Base-by-base conservation (phyloP, 1,140 invertebrate genomes). In the Reticulitermes speratus region DNA sequence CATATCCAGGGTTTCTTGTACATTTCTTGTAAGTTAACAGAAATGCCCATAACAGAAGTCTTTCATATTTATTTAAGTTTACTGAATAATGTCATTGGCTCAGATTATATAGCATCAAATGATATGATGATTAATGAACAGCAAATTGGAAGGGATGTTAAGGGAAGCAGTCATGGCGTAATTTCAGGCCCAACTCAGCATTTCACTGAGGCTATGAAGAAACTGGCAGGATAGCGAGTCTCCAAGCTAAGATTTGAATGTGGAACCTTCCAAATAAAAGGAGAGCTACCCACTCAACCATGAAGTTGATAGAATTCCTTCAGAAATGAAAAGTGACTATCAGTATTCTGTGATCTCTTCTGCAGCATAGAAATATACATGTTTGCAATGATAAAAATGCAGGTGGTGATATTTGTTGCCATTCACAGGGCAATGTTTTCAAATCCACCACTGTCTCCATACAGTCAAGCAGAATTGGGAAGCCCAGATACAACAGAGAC, bases 341-440 rank as follows among this genome's bases (percentile, higher is more conserved):
- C 45, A 16, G 9, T 48, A 16, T 83, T 83, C 32, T 44, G 32
- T 44, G 32, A 44, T 21, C 32, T 44, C 32, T 82, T 21, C 21
- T 83, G 32, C 21, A 82, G 12, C 11, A 30, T n/a, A 83, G 82
- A 9, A 32, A 83, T 44, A 6, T 48, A 83, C 5, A 14, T 83
- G 38, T 11, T 44, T 48, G 5, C 44, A 44, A 19, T 23, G 19
- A 48, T 45, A 12, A 83, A 75, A 8, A 30, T 30, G 16, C n/a
- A 75, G 5, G 2, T 12, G 16, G 16, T 82, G 8, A 25, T 23
- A 45, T 83, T 44, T 32, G 12, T 83, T 44, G 12, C 87, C 87
- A 88, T 85, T 91, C 90, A 30, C 89, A 96, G 96, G 89, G 96
- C 97, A 38, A 98, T 98, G 97, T 95, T 98, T 91, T 95, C 94